Evolutionary conservation across 2,888 invertebrate species (phyloP).

Genomic region (Tiliacea citrago): DNA sequence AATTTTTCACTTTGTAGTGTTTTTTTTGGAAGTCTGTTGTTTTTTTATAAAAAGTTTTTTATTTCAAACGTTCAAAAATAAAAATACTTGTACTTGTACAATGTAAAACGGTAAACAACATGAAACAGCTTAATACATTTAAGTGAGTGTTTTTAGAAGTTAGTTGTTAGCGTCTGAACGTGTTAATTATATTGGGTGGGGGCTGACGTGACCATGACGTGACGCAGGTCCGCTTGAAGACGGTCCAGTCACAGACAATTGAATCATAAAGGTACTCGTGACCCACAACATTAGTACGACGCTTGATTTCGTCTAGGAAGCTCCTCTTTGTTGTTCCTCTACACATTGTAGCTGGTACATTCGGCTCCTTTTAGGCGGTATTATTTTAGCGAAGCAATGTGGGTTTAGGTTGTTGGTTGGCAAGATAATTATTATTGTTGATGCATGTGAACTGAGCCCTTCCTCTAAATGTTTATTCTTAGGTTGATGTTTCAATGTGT

Average conservation of each 20-base stretch:
- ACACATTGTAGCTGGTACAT: constrained; percentile 22
- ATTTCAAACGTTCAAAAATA: background rate
- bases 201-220: constrained; percentile 69
- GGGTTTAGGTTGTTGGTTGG: constrained; percentile 41
- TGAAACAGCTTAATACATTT: constrained; percentile 43
- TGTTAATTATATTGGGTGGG: constrained; percentile 79
- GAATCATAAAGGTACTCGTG: constrained; percentile 85
- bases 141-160: constrained; percentile 53
- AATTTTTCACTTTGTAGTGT: no score
- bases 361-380: constrained; percentile 18
- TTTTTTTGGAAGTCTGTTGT: no score
- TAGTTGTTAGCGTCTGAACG: constrained; percentile 65
- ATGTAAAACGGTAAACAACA: constrained; percentile 42
- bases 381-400: constrained; percentile 33
- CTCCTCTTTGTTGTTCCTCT: constrained; percentile 33
- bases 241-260: constrained; percentile 81
- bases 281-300: constrained; percentile 61
- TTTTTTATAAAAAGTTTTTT: no score
- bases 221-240: constrained; percentile 82
- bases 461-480: constrained; percentile 6
- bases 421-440: constrained; percentile 41
- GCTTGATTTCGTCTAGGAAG: constrained; percentile 59
- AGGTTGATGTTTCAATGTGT: background rate
- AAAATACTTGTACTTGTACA: background rate
- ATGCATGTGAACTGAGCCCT: constrained; percentile 16